A percentile compares a stretch with the other conserved stretches of the same genome.
phyloP scores from a whole-genome alignment of 2,797 vertebrate species.

The Mus spretus region DNA sequence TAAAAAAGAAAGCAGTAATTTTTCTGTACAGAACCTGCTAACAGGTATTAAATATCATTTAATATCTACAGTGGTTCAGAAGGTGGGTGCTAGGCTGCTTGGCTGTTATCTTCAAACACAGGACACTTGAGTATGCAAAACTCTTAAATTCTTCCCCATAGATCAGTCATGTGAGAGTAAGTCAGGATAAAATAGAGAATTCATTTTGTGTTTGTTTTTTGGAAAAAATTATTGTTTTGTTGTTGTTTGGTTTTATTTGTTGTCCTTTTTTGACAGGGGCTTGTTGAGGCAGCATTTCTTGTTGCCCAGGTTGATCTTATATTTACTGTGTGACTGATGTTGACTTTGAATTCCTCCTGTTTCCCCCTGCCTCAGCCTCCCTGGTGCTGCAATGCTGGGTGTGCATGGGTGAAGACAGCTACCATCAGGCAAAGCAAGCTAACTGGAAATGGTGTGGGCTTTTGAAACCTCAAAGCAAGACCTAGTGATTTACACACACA shows the following conservation, averaged over 20 bases:
- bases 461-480: background rate
- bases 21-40: background rate
- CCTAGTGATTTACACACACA: background rate
- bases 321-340: background rate
- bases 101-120: background rate
- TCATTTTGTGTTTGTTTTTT: background rate
- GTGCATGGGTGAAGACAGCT: too few species aligned
- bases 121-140: fast-evolving
- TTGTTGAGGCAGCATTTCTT: background rate
- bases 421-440: background rate
- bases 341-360: background rate
- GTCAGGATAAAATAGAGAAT: too few species aligned
- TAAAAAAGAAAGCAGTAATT: background rate
- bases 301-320: background rate
- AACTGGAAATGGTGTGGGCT: background rate
- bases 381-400: background rate
- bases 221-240: background rate
- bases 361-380: background rate
- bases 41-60: background rate
- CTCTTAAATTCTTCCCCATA: fast-evolving
- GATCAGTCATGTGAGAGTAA: background rate
- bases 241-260: background rate
- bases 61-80: background rate
- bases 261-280: background rate
- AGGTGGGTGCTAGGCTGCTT: background rate